These are phyloP conservation scores for Melanophora roralis DNA, from an alignment of 2,888 invertebrate species.

Conservation along the genomic window DNA sequence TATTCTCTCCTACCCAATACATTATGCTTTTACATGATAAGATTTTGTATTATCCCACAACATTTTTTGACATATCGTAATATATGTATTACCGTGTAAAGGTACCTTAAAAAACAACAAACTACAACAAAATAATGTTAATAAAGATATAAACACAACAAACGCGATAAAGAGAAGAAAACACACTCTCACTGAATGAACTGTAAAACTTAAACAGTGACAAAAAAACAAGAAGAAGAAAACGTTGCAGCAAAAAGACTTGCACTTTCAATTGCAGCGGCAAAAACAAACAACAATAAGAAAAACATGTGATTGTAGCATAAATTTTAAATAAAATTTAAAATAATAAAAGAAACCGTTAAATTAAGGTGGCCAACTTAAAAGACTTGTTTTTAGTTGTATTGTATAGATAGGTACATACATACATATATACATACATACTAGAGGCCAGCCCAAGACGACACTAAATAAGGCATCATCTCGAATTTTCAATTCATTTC, in stretches of 20 bases:
- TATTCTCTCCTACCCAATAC: too few species aligned
- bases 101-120: too few species aligned
- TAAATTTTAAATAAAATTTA: conserved; percentile 53
- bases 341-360: background rate
- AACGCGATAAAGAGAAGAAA: conserved; percentile 17
- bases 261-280: conserved; percentile 54
- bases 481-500: too few species aligned
- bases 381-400: too few species aligned
- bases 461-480: too few species aligned
- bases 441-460: too few species aligned
- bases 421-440: too few species aligned
- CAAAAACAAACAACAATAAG: conserved; percentile 14
- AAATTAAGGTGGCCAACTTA: conserved; percentile 25
- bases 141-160: background rate
- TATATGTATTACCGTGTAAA: too few species aligned
- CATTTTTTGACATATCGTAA: too few species aligned
- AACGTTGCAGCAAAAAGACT: conserved; percentile 34
- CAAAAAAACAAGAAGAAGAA: conserved; percentile 3
- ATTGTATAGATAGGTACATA: too few species aligned
- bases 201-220: conserved; percentile 7
- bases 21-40: too few species aligned
- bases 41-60: too few species aligned
- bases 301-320: conserved; percentile 43
- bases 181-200: conserved; percentile 38
- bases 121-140: conserved; percentile 9